A percentile compares a stretch with the other conserved stretches of the same genome.
phyloP scores from a whole-genome alignment of 2,797 vertebrate genomes.

The Chloroceryle amazona region DNA sequence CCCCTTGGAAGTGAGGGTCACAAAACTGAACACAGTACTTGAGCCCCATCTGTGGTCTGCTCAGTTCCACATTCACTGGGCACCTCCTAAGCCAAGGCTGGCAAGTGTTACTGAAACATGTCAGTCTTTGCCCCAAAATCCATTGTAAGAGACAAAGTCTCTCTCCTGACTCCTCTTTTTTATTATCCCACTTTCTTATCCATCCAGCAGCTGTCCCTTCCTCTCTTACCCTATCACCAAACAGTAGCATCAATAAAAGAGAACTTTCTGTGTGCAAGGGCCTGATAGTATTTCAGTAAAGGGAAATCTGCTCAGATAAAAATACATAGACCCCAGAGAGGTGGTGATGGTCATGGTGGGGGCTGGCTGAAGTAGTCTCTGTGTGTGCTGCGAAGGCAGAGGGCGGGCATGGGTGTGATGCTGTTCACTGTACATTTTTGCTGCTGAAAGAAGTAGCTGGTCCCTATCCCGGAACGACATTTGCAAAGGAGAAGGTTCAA shows the following conservation, averaged over 20 bases:
- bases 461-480: background rate
- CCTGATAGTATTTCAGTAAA: background rate
- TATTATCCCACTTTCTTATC: background rate
- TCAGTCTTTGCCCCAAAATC: background rate
- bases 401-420: rapidly evolving
- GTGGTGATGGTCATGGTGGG: rapidly evolving
- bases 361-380: background rate
- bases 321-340: background rate
- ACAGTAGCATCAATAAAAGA: background rate
- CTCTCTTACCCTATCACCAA: background rate
- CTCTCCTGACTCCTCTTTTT: background rate
- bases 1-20: too few relatives aligned
- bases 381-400: background rate
- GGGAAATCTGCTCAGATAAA: background rate
- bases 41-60: background rate
- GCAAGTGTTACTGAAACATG: background rate
- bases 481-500: background rate
- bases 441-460: background rate
- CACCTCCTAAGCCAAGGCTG: background rate
- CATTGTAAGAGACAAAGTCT: background rate
- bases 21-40: too few relatives aligned
- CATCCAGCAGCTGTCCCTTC: background rate
- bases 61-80: rapidly evolving
- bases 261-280: background rate
- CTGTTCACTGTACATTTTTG: background rate